Evolutionary conservation across 35 echinoderm and acorn worm genomes (phyloP).

Genomic region (Holothuria glaberrima): DNA sequence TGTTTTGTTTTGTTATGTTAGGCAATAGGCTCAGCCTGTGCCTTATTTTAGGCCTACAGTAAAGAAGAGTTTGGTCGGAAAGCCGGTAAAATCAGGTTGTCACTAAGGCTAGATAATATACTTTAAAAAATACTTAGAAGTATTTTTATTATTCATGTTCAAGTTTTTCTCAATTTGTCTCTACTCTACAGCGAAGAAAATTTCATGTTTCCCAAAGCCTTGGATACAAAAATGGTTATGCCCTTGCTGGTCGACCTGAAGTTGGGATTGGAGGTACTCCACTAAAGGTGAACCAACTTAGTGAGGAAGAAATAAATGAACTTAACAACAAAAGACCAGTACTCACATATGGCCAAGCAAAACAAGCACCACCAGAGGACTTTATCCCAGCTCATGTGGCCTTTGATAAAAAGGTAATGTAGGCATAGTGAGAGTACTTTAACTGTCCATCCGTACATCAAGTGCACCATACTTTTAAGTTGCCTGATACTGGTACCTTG

Average conservation of each 20-base stretch:
- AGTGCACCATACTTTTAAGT: neutral
- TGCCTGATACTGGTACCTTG: neutral
- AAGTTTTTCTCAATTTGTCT: neutral
- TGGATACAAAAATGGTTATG: constrained; percentile 94
- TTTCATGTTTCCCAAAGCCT: constrained; percentile 91
- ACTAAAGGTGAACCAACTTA: constrained; percentile 89
- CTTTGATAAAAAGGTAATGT: constrained; percentile 97
- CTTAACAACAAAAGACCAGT: constrained; percentile 95
- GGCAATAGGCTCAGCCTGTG: too few relatives aligned
- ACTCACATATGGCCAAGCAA: constrained; percentile 96
- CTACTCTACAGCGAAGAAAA: constrained; percentile 78
- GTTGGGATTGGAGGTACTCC: constrained; percentile 93
- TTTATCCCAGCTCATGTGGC: constrained; percentile 98
- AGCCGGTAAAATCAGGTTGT: too few relatives aligned
- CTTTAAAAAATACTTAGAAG: too few relatives aligned
- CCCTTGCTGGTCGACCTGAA: constrained; percentile 77
- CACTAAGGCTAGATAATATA: too few relatives aligned
- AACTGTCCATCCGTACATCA: neutral
- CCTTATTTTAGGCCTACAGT: too few relatives aligned
- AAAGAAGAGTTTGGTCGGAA: too few relatives aligned
- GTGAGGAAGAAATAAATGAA: constrained; percentile 82
- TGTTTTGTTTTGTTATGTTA: too few relatives aligned
- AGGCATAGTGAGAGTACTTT: neutral
- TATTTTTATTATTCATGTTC: neutral
- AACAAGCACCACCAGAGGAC: constrained; percentile 97